Evolutionary conservation across 2,797 vertebrate species (phyloP), one percentile per base, ranked within the genome.

Genomic region (Hippocampus kuda): DNA sequence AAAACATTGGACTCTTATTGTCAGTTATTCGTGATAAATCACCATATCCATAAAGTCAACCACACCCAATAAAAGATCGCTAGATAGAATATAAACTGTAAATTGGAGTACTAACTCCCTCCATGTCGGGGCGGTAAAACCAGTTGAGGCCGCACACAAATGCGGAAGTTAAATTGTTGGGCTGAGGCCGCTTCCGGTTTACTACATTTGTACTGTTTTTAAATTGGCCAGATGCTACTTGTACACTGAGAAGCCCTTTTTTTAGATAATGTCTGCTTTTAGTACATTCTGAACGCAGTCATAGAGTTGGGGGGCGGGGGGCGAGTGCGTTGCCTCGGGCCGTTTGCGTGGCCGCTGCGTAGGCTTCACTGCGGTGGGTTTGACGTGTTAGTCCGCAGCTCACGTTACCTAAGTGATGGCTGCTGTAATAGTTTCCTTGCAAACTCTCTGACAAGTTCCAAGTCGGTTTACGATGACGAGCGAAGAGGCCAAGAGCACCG

Each of bases 131-230:
- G 69, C 77, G 71, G 68, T 2, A 26, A 1, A 2, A 9, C 11
- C 30, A 0, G 0, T 26, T 0, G 1, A 5, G 1, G 0, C 0
- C 1, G 0, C 2, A 48, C 24, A 30, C 2, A 68, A 68, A 72
- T 41, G 27, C 68, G 75, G 81, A 82, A 75, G 42, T 27, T 20
- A 10, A 68, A 53, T 61, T 83, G 79, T 83, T 83, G 79, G 75
- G 72, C 5, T 5, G 5, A 48, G 38, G 41, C 34, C 51, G 24
- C 73, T 46, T 86, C 85, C 82, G 38, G 76, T 69, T 54, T 2
- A 11, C 11, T 18, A 10, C 57, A 48, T 24, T 24, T 44, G n/a
- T 7, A 15, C 22, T 63, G 8, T 24, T 44, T 24, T 16, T 12
- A 64, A 64, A 64, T 12, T 15, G n/a, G 11, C n/a, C 41, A 24